Evolutionary conservation across 2,113 vertebrate genomes (phyloP).

Genomic region (Psophia crepitans): DNA sequence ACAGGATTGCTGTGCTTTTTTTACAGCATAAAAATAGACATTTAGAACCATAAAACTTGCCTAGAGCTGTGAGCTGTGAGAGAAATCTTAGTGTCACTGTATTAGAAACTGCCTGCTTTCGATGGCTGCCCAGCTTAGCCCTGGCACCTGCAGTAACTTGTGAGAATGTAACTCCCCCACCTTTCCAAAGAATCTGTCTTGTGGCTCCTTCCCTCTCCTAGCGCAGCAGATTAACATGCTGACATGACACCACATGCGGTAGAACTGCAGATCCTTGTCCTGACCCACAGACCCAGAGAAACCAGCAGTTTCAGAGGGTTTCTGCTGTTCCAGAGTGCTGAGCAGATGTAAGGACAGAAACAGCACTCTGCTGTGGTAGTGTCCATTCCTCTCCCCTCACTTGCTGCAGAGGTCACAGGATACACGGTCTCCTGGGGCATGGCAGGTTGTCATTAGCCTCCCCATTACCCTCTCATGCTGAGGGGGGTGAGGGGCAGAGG

Average conservation of each 20-base stretch:
- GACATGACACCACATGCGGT: not conserved
- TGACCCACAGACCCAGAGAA: not conserved
- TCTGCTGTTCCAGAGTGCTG: not conserved
- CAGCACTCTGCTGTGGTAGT: not conserved
- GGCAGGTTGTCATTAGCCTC: not conserved
- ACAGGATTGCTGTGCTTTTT: not conserved
- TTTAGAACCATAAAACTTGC: not conserved
- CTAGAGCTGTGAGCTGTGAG: not conserved
- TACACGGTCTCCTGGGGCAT: not conserved
- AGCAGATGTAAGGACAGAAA: not conserved
- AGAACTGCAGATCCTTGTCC: not conserved
- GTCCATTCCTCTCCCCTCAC: not conserved
- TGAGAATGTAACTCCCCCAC: not conserved
- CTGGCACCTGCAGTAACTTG: not conserved
- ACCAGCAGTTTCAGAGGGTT: fast-evolving
- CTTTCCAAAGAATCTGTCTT: not conserved
- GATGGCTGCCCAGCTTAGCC: not conserved
- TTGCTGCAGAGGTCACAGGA: not conserved
- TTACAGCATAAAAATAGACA: not conserved
- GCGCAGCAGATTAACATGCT: not conserved
- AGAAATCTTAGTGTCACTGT: not conserved
- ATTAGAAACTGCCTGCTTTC: not conserved
- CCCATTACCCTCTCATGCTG: not conserved
- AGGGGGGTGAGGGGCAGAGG: not conserved
- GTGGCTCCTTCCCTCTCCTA: not conserved